phyloP scores from a whole-genome alignment of 2,113 vertebrate species.

The Lycocorax pyrrhopterus region DNA sequence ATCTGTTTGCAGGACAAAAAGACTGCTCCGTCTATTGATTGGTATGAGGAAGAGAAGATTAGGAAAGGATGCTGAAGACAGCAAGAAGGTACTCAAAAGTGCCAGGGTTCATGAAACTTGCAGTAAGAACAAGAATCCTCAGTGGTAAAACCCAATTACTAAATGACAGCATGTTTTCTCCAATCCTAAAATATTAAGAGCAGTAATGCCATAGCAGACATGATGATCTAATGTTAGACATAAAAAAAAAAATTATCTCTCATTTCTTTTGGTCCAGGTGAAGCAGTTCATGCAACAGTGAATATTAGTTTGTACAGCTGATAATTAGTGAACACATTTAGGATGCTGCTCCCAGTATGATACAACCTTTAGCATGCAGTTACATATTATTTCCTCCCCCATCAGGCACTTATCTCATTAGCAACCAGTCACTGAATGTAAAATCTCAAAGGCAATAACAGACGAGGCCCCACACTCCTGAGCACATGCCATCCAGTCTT shows the following conservation, averaged over 20 bases:
- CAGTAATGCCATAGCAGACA: not conserved
- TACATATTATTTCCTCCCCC: not conserved
- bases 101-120: not conserved
- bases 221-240: not conserved
- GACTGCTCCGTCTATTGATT: not conserved
- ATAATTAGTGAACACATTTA: not conserved
- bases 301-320: not conserved
- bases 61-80: not conserved
- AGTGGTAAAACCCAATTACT: not conserved
- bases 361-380: not conserved
- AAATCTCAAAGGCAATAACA: not conserved
- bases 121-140: not conserved
- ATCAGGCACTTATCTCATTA: not conserved
- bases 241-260: not conserved
- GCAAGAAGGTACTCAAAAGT: not conserved
- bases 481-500: not conserved
- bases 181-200: not conserved
- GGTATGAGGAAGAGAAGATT: not conserved
- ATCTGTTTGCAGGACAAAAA: not conserved
- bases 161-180: not conserved
- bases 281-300: not conserved
- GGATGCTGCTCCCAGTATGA: not conserved
- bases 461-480: rapidly evolving
- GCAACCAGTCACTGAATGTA: not conserved
- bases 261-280: not conserved